A percentile compares a stretch with the other conserved stretches of the same genome.
phyloP scores from a whole-genome alignment of 2,113 vertebrate species.

The Coturnix japonica region DNA sequence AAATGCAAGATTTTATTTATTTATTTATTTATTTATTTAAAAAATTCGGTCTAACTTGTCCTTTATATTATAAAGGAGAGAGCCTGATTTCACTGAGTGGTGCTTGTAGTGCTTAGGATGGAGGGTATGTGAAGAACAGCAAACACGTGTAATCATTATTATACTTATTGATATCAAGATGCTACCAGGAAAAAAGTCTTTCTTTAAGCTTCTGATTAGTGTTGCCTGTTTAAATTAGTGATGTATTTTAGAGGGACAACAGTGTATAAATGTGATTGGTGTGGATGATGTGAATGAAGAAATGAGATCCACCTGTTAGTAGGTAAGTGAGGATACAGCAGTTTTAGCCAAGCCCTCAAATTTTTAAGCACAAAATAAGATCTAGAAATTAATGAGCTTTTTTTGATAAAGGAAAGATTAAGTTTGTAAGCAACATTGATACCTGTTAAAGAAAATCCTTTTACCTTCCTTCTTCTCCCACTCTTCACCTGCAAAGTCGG shows the following conservation, averaged over 20 bases:
- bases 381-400: neutral
- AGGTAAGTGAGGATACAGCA: neutral
- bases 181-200: neutral
- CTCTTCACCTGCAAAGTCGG: neutral
- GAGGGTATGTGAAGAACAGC: neutral
- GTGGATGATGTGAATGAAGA: neutral
- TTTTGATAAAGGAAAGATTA: neutral
- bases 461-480: no score
- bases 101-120: neutral
- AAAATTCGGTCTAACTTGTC: neutral
- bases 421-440: neutral
- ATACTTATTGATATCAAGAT: neutral
- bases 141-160: neutral
- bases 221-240: neutral
- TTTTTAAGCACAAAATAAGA: neutral
- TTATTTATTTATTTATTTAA: no score
- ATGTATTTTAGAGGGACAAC: neutral
- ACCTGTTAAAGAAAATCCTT: neutral
- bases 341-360: neutral
- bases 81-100: neutral
- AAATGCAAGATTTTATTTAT: neutral
- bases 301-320: neutral
- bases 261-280: neutral
- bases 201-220: neutral
- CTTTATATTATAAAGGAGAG: neutral